Evolutionary conservation across 2,888 invertebrate species (phyloP).

Genomic region (Drosophila meridionalis): DNA sequence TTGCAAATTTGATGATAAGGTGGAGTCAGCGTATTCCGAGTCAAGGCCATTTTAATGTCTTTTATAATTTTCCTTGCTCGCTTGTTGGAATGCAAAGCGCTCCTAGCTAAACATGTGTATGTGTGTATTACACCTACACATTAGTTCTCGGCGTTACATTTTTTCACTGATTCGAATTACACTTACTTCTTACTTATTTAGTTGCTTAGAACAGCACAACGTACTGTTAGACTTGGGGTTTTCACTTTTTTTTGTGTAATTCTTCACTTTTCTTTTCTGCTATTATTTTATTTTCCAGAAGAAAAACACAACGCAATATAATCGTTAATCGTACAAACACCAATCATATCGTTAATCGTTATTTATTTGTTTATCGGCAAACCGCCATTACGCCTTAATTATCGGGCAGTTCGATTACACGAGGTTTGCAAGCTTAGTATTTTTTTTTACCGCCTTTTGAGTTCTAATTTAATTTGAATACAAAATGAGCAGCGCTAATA

Average conservation of each 20-base stretch:
- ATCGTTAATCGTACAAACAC: constrained; percentile 48
- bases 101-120: constrained; percentile 24
- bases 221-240: background rate
- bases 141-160: constrained; percentile 39
- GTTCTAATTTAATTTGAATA: background rate
- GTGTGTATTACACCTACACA: constrained; percentile 53
- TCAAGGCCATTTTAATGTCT: constrained; percentile 34
- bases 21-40: constrained; percentile 33
- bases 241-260: constrained; percentile 17
- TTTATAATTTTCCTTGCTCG: constrained; percentile 3
- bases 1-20: constrained; percentile 56
- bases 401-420: background rate
- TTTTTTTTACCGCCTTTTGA: background rate
- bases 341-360: constrained; percentile 23
- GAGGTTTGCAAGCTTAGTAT: constrained; percentile 8
- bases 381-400: background rate
- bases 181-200: constrained; percentile 12
- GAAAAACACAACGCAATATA: constrained; percentile 65
- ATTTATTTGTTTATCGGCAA: constrained; percentile 18
- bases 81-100: constrained; percentile 33
- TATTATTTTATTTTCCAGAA: constrained; percentile 46
- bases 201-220: constrained; percentile 5
- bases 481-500: too few relatives aligned
- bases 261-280: constrained; percentile 30
- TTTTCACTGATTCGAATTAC: constrained; percentile 34